Evolutionary conservation across 2,113 vertebrate genomes (phyloP).

Genomic region (Rissa tridactyla): DNA sequence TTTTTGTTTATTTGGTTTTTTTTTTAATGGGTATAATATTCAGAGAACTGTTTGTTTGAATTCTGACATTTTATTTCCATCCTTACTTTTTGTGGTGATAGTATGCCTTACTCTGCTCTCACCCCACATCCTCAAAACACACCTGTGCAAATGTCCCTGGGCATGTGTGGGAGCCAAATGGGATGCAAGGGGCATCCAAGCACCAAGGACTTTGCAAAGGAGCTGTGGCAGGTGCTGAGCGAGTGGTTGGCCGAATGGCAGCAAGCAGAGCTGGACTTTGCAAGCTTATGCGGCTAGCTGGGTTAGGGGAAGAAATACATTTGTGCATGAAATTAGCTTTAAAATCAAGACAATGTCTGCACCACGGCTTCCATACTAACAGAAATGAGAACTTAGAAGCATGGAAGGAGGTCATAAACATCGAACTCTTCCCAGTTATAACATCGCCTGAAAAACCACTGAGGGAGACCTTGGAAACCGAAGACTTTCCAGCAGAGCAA

Average conservation of each 20-base stretch:
- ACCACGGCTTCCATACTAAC: not conserved
- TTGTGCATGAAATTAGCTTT: not conserved
- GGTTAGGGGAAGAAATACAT: not conserved
- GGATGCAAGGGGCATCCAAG: not conserved
- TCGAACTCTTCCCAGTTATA: not conserved
- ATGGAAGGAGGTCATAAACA: rapidly evolving
- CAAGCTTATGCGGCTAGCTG: not conserved
- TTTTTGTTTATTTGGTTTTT: not conserved
- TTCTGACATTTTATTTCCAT: not conserved
- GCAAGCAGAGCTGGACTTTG: not conserved
- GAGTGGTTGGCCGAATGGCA: not conserved
- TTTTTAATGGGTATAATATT: not conserved
- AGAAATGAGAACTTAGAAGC: not conserved
- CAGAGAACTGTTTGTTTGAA: not conserved
- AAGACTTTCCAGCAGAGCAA: not conserved
- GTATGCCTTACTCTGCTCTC: not conserved
- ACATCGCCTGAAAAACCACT: rapidly evolving
- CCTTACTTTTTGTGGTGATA: not conserved
- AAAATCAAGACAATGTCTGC: not conserved
- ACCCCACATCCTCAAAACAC: not conserved
- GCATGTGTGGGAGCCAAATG: not conserved
- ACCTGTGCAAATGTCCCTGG: not conserved
- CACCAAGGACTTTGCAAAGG: not conserved
- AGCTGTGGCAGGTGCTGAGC: not conserved
- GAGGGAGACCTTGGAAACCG: not conserved